These are phyloP conservation scores for Bibio marci DNA, from an alignment of 2,888 invertebrate species.

Conservation along the genomic window DNA sequence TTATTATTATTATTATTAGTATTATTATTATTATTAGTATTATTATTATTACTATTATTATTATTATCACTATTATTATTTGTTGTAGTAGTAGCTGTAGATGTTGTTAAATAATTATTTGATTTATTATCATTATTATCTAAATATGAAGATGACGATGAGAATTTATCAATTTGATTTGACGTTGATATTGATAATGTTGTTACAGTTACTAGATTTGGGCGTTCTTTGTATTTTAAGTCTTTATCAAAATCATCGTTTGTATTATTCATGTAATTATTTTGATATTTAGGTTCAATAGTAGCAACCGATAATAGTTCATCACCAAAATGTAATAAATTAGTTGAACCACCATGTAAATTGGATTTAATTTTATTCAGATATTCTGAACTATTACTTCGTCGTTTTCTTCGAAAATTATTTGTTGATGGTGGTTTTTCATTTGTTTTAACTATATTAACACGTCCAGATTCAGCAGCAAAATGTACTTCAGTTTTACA, in stretches of 20 bases:
- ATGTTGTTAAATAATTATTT: too few species aligned
- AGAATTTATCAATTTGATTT: conserved; percentile 3
- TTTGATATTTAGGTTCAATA: background rate
- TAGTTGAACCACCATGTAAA: conserved; percentile 26
- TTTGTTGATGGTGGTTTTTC: conserved; percentile 74
- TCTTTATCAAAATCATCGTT: conserved; percentile 2
- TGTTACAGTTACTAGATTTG: background rate
- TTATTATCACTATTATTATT: too few species aligned
- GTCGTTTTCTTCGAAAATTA: conserved; percentile 53
- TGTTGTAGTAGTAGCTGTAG: too few species aligned
- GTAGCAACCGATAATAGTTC: conserved; percentile 10
- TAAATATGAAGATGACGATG: too few species aligned
- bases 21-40: too few species aligned
- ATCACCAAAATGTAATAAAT: conserved; percentile 49
- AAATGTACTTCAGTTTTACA: conserved; percentile 81
- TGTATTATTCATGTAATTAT: conserved; percentile 2
- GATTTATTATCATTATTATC: too few species aligned
- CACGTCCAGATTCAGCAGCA: conserved; percentile 67
- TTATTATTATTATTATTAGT: too few species aligned
- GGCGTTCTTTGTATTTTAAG: too few species aligned
- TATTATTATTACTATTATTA: too few species aligned
- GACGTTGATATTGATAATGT: background rate
- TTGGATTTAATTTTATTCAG: too few species aligned
- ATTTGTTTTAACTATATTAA: conserved; percentile 76
- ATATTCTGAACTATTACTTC: too few species aligned